Evolutionary conservation across 2,113 vertebrate species (phyloP), one percentile per base, ranked within the genome.

Genomic region (Serinus canaria): DNA sequence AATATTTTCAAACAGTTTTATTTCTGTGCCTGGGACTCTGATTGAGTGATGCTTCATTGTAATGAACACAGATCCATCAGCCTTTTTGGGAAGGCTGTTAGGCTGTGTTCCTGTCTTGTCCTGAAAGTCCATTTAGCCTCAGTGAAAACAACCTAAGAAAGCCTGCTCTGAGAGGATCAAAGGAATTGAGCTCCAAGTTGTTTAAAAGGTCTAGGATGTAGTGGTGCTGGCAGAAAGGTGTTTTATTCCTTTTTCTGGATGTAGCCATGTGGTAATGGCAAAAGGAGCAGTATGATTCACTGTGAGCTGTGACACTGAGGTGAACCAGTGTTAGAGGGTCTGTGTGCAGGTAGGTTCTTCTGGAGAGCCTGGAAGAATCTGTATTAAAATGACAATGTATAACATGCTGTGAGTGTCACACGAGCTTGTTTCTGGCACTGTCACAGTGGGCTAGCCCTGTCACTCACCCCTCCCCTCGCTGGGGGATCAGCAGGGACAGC

Each of bases 401-500:
- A 13, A 88, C 68, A 39, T 2, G 20, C 68, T 9, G 27, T 13
- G 37, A 80, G 50, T 74, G 93, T 96, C 94, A 92, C 79, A 83
- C 0, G 5, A 62, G 88, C 82, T 52, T 3, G 2, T 77, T 90
- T 50, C 83, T 95, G 94, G 91, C 76, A 50, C 90, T 10, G 60
- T 77, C 79, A 44, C 90, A 80, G 70, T 69, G 85, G 66, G 84
- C 28, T 15, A 95, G 90, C 79, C 67, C 80, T 0, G 15, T 86
- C 86, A 77, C 73, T 88, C 88, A 77, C 79, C 90, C 93, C 92
- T 96, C 80, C 88, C 69, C 93, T 93, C 0, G 0, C 88, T n/a
- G 19, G 11, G 25, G 93, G 95, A 97, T 95, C 94, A 96, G 88
- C 85, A 83, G 92, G 92, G 95, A 96, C 93, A 84, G 4, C 88